phyloP scores from a whole-genome alignment of 2,113 vertebrate genomes.

The Scatophagus argus region DNA sequence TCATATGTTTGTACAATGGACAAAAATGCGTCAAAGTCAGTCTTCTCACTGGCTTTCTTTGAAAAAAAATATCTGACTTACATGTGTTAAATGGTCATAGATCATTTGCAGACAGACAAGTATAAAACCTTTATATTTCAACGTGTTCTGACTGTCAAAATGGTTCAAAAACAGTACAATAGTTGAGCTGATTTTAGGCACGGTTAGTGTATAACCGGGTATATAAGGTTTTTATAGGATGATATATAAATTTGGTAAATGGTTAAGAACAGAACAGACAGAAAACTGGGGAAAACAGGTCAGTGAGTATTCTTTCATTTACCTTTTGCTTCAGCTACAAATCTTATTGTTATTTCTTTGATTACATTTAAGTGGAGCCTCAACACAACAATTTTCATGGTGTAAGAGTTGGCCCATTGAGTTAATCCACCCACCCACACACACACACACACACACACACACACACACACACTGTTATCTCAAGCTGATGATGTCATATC shows the following conservation, averaged over 20 bases:
- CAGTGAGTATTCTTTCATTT: background rate
- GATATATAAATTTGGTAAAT: too few relatives aligned
- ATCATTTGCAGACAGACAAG: too few relatives aligned
- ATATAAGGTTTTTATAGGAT: too few relatives aligned
- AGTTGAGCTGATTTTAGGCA: too few relatives aligned
- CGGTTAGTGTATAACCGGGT: too few relatives aligned
- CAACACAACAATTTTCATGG: background rate
- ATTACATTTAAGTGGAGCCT: background rate
- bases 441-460: background rate
- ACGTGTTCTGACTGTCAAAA: too few relatives aligned
- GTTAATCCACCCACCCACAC: background rate
- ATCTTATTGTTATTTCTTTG: background rate
- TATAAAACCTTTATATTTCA: too few relatives aligned
- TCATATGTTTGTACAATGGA: background rate
- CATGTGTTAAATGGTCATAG: too few relatives aligned
- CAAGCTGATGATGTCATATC: slow-evolving; percentile 55
- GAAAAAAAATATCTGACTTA: too few relatives aligned
- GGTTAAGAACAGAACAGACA: background rate
- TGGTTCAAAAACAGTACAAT: too few relatives aligned
- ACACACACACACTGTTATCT: slow-evolving; percentile 1
- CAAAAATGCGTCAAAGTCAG: background rate
- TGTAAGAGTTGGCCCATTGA: background rate
- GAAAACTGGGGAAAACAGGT: background rate
- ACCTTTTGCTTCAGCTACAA: background rate
- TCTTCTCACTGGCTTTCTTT: background rate